phyloP scores from a whole-genome alignment of 2,888 invertebrate species.

The Eurytoma adleriae region DNA sequence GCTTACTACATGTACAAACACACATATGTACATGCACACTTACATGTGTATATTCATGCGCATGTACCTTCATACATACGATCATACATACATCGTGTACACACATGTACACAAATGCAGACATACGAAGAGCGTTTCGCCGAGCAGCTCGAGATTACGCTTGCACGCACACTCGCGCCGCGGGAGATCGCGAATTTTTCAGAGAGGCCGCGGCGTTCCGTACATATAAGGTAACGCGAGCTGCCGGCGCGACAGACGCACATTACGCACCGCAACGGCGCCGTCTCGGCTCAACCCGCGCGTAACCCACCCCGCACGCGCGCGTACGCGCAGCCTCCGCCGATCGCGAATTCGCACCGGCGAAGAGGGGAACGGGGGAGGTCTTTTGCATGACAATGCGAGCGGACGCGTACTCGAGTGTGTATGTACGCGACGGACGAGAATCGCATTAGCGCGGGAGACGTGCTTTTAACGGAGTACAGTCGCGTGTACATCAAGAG shows the following conservation, averaged over 20 bases:
- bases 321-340: background rate
- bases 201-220: constrained; percentile 64
- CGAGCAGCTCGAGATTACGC: constrained; percentile 3
- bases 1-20: background rate
- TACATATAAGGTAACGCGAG: constrained; percentile 67
- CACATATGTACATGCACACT: background rate
- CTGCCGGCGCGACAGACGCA: constrained; percentile 52
- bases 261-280: constrained; percentile 18
- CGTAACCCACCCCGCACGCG: constrained; percentile 62
- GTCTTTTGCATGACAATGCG: too few relatives aligned
- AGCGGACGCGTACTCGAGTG: too few relatives aligned
- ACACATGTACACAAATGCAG: background rate
- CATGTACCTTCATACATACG: background rate
- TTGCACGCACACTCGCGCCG: constrained; percentile 17
- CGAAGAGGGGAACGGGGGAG: too few relatives aligned
- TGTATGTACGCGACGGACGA: too few relatives aligned
- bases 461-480: too few relatives aligned
- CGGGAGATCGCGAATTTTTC: constrained; percentile 59
- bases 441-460: too few relatives aligned
- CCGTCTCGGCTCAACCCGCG: constrained; percentile 62
- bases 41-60: background rate
- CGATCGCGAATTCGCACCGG: too few relatives aligned
- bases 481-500: too few relatives aligned
- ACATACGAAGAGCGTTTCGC: background rate
- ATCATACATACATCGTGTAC: background rate